These are phyloP conservation scores for Littorina saxatilis DNA, from an alignment of 1,140 invertebrate genomes.

Conservation along the genomic window DNA sequence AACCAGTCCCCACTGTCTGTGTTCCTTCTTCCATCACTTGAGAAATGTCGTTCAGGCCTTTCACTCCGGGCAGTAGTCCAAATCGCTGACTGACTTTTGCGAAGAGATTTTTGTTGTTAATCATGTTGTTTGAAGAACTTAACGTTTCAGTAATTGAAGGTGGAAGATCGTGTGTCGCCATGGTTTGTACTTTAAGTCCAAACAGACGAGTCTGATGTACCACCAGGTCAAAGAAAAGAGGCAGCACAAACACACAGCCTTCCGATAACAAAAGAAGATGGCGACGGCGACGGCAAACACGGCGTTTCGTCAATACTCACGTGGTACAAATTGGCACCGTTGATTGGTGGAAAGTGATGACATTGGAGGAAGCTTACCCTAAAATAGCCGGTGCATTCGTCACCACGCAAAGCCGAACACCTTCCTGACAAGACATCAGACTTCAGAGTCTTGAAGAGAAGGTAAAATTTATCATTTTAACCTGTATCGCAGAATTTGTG, in stretches of 20 bases:
- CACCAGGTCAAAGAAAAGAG: too few relatives aligned
- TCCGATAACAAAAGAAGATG: conserved; percentile 5
- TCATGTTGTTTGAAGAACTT: conserved; percentile 45
- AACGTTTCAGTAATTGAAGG: conserved; percentile 14
- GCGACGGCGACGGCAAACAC: too few relatives aligned
- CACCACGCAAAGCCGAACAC: too few relatives aligned
- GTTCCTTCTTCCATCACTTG: conserved; percentile 57
- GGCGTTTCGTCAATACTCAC: background rate
- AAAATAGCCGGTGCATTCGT: too few relatives aligned
- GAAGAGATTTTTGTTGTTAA: conserved; percentile 57
- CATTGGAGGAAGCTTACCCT: too few relatives aligned
- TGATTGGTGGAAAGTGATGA: conserved; percentile 11
- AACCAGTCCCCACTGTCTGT: conserved; percentile 56
- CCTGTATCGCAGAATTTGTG: too few relatives aligned
- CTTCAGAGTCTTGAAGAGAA: too few relatives aligned
- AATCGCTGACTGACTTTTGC: conserved; percentile 66
- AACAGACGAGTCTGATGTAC: too few relatives aligned
- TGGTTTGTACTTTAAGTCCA: background rate
- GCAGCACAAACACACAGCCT: too few relatives aligned
- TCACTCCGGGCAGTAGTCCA: conserved; percentile 57
- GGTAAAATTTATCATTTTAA: too few relatives aligned
- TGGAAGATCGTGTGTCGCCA: conserved; percentile 36
- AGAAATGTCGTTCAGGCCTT: conserved; percentile 62
- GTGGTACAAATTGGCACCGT: background rate
- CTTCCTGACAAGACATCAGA: too few relatives aligned